Evolutionary conservation across 2,113 vertebrate genomes (phyloP).

Genomic region (Clarias macrocephalus): DNA sequence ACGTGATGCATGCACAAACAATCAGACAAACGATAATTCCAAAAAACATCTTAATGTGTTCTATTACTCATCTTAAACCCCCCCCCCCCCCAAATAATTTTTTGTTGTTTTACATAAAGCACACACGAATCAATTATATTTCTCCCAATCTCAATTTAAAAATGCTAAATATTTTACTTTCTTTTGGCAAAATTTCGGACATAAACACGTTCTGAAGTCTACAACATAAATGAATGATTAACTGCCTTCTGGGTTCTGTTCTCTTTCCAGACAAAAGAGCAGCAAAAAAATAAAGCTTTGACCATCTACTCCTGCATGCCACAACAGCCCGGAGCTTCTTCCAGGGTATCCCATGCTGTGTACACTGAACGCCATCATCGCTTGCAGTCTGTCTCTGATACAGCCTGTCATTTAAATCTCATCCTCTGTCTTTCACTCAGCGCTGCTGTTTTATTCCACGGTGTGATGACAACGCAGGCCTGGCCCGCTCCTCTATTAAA

Average conservation of each 20-base stretch:
- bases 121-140: too few species aligned
- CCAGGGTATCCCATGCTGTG: neutral
- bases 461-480: slow-evolving; percentile 26
- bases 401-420: neutral
- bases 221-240: neutral
- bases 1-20: too few species aligned
- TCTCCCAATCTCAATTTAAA: too few species aligned
- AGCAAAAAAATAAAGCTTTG: neutral
- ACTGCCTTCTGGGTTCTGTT: neutral
- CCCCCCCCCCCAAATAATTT: too few species aligned
- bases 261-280: neutral
- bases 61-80: too few species aligned
- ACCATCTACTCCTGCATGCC: neutral
- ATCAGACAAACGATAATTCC: too few species aligned
- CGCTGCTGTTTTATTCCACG: neutral
- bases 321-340: slow-evolving; percentile 4
- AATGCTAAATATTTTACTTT: too few species aligned
- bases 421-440: neutral
- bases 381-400: neutral
- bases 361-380: neutral
- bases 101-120: too few species aligned
- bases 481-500: slow-evolving; percentile 28
- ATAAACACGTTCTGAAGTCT: neutral
- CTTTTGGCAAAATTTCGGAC: neutral
- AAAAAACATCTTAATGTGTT: too few species aligned